These are phyloP conservation scores for Dipodomys spectabilis DNA, from an alignment of 2,113 vertebrate species.

Conservation along the genomic window DNA sequence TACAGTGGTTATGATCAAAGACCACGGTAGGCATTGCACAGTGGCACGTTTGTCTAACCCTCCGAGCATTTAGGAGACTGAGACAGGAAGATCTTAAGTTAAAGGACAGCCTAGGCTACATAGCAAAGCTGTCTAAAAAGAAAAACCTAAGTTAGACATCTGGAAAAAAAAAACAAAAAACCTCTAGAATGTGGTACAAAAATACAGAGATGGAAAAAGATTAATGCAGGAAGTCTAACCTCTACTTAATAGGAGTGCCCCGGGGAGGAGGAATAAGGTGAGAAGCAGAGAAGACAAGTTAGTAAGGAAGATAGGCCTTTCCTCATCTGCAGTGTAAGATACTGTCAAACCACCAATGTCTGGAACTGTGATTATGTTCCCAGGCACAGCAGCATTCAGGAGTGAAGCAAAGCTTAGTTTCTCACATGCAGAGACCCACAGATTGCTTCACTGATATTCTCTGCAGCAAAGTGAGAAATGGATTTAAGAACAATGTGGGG, in stretches of 20 bases:
- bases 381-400: background rate
- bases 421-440: background rate
- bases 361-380: background rate
- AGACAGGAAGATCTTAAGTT: background rate
- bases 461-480: background rate
- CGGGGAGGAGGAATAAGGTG: background rate
- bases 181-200: background rate
- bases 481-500: background rate
- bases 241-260: background rate
- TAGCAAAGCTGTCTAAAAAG: background rate
- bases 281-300: background rate
- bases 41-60: background rate
- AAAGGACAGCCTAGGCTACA: background rate
- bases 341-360: background rate
- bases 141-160: background rate
- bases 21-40: background rate
- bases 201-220: background rate
- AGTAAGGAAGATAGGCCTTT: background rate
- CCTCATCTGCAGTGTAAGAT: rapidly evolving
- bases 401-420: background rate
- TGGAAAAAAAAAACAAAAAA: background rate
- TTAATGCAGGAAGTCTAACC: background rate
- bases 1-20: slow-evolving; percentile 17
- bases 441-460: background rate
- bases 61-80: background rate